Evolutionary conservation across 2,113 vertebrate genomes (phyloP).

Genomic region (Periophthalmodon schlosseri): DNA sequence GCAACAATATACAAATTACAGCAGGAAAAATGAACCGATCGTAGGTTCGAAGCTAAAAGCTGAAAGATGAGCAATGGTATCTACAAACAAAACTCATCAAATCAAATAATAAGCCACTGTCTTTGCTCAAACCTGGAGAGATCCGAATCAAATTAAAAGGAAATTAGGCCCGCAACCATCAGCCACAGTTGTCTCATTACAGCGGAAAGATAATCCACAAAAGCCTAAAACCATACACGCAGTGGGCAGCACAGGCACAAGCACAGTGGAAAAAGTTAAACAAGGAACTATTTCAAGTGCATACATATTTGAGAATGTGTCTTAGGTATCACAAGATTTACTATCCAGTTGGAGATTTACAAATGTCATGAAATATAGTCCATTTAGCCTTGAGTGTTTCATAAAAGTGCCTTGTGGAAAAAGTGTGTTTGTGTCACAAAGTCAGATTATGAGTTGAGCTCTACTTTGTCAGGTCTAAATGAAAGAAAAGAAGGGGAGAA

Average conservation of each 20-base stretch:
- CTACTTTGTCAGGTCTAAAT: slow-evolving; percentile 67
- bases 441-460: slow-evolving; percentile 70
- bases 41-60: slow-evolving; percentile 57
- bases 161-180: slow-evolving; percentile 74
- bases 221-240: slow-evolving; percentile 66
- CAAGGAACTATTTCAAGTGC: slow-evolving; percentile 48
- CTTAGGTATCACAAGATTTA: slow-evolving; percentile 59
- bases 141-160: slow-evolving; percentile 75
- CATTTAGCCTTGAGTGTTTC: slow-evolving; percentile 72
- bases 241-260: slow-evolving; percentile 47
- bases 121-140: slow-evolving; percentile 69
- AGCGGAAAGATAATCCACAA: slow-evolving; percentile 71
- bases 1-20: slow-evolving; percentile 72
- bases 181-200: slow-evolving; percentile 72
- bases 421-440: slow-evolving; percentile 68
- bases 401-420: slow-evolving; percentile 60
- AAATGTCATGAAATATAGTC: slow-evolving; percentile 64
- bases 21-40: slow-evolving; percentile 55
- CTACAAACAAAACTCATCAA: slow-evolving; percentile 68
- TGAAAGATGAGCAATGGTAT: slow-evolving; percentile 65
- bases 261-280: slow-evolving; percentile 57
- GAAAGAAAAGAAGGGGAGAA: slow-evolving; percentile 34
- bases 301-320: slow-evolving; percentile 53
- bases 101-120: slow-evolving; percentile 73
- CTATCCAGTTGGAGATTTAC: slow-evolving; percentile 51